Evolutionary conservation across 2,888 invertebrate genomes (phyloP), one percentile per base, ranked within the genome.

Genomic region (Drosophila antonietae): DNA sequence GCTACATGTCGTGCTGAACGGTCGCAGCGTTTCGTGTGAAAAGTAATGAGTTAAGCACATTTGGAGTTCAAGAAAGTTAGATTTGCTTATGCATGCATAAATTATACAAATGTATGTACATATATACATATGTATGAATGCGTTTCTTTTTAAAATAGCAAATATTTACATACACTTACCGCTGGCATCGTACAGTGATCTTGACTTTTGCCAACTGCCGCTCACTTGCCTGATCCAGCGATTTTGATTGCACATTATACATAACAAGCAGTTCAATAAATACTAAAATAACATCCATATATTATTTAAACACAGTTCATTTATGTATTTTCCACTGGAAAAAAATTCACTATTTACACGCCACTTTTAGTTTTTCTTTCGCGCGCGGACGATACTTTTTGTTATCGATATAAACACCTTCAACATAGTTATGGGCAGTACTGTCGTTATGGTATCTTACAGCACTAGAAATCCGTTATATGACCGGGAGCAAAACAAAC

Each of bases 401-500:
- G 6, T n/a, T 52, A 57, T 66, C 67, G 57, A 68, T 53, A 58
- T 2, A 6, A 31, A 2, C 15, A 55, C 3, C 28, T 18, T 1
- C 28, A 14, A 3, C n/a, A n/a, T 4, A 28, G 7, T 2, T 8
- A 35, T 43, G 35, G 52, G 39, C 23, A 44, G 23, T 39, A 57
- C 39, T 57, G 12, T 33, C 28, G 14, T 12, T n/a, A 8, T 12
- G 6, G 6, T 23, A 3, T 3, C 41, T 41, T 47, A 23, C 33
- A 65, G 1, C 68, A 62, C 69, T 44, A 12, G 2, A 1, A 43
- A n/a, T 9, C 31, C 35, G 41, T 71, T 72, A 72, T 31, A 71
- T 71, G 71, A 71, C 39, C 49, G 12, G 18, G 58, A 56, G 14
- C 43, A 44, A 31, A 60, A 72, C 67, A 73, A 72, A 44, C 28